These are phyloP conservation scores for Heptranchias perlo DNA, from an alignment of 2,113 vertebrate genomes.

Conservation along the genomic window DNA sequence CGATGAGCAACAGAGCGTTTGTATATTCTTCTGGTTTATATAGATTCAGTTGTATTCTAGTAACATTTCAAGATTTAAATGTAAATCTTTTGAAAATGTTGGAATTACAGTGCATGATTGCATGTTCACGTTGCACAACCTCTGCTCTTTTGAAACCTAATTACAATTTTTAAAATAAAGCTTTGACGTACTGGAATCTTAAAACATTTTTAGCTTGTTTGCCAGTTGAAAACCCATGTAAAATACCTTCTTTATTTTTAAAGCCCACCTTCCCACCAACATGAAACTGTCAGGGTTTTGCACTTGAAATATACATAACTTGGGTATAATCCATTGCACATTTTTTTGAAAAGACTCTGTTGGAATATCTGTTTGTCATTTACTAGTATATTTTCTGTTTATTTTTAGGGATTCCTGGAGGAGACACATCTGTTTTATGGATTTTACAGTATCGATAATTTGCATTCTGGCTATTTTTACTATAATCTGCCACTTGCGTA, in stretches of 20 bases:
- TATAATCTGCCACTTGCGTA: slow-evolving; percentile 86
- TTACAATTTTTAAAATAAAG: neutral
- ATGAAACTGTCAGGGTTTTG: neutral
- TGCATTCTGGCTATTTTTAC: slow-evolving; percentile 51
- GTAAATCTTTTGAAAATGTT: neutral
- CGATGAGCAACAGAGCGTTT: neutral
- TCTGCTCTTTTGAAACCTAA: neutral
- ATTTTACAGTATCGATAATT: slow-evolving; percentile 68
- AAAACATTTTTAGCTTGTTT: neutral
- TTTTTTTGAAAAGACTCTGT: neutral
- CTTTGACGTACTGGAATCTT: neutral
- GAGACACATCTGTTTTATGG: slow-evolving; percentile 90
- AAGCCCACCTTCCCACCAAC: neutral
- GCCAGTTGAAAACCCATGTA: neutral
- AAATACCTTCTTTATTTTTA: neutral
- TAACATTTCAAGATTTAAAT: neutral
- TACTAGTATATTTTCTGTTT: neutral
- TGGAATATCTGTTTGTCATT: neutral
- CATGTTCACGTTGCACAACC: neutral
- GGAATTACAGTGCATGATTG: neutral
- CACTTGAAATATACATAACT: neutral
- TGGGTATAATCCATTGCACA: neutral
- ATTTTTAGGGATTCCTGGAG: slow-evolving; percentile 81
- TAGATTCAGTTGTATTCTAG: neutral
- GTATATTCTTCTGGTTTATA: neutral